Evolutionary conservation across 2,797 vertebrate genomes (phyloP).

Genomic region (Pangasius krempfi): DNA sequence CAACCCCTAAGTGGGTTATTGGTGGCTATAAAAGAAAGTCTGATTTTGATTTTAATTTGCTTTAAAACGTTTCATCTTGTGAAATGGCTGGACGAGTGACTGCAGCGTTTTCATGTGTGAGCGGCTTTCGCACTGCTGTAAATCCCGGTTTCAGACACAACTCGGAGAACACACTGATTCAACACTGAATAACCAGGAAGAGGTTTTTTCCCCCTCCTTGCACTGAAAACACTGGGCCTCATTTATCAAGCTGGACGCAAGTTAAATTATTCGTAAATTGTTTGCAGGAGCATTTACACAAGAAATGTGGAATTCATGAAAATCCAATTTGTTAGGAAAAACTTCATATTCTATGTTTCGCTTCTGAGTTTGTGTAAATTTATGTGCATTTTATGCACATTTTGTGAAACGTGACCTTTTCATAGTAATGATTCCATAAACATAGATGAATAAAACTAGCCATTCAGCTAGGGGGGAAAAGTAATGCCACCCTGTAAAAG

Average conservation of each 20-base stretch:
- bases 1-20: background rate
- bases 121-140: background rate
- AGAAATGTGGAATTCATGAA: background rate
- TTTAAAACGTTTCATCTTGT: background rate
- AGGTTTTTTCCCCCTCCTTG: no score
- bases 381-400: background rate
- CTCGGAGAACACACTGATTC: background rate
- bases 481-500: background rate
- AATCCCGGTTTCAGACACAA: background rate
- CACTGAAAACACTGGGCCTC: background rate
- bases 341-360: background rate
- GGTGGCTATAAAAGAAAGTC: no score
- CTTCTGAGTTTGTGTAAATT: background rate
- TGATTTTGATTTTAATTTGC: background rate
- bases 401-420: background rate
- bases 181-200: background rate
- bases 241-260: background rate
- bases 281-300: background rate
- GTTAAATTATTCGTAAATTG: background rate
- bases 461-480: background rate
- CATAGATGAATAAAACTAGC: background rate
- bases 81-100: background rate
- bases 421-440: background rate
- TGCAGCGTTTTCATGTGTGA: background rate
- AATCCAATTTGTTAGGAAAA: background rate